phyloP scores from a whole-genome alignment of 2,113 vertebrate genomes.

The Mus spicilegus region DNA sequence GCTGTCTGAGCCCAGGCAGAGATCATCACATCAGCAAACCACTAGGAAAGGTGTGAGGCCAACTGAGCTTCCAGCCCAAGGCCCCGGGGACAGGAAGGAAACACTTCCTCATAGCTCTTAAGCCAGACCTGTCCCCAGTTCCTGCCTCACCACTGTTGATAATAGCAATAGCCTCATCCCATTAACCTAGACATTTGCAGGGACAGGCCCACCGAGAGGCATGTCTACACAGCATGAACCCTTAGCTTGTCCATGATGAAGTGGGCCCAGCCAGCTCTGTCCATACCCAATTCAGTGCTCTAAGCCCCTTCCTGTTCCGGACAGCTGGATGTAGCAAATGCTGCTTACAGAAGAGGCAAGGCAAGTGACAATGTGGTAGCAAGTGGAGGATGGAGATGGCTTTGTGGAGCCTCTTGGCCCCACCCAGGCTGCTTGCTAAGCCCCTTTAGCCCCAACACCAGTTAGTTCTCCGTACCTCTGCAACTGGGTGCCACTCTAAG shows the following conservation, averaged over 20 bases:
- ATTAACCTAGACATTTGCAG: neutral
- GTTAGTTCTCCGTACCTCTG: too few species aligned
- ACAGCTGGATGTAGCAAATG: neutral
- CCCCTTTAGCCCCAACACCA: neutral
- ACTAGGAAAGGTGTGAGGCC: rapidly evolving
- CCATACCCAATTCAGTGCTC: neutral
- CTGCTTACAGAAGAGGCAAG: neutral
- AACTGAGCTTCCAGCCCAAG: neutral
- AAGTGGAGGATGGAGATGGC: neutral
- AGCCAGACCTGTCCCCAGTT: neutral
- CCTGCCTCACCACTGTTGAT: neutral
- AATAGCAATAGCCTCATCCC: neutral
- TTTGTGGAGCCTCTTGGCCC: neutral
- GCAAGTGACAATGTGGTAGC: neutral
- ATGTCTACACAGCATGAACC: neutral
- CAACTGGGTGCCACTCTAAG: neutral
- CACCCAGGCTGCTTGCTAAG: neutral
- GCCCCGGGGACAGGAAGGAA: neutral
- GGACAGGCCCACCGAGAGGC: neutral
- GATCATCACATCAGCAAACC: neutral
- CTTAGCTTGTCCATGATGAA: neutral
- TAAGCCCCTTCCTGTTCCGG: neutral
- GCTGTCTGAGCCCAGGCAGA: neutral
- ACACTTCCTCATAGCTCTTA: too few species aligned
- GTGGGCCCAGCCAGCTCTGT: neutral